phyloP scores from a whole-genome alignment of 1,140 invertebrate genomes.

The Hesperophylax magnus region DNA sequence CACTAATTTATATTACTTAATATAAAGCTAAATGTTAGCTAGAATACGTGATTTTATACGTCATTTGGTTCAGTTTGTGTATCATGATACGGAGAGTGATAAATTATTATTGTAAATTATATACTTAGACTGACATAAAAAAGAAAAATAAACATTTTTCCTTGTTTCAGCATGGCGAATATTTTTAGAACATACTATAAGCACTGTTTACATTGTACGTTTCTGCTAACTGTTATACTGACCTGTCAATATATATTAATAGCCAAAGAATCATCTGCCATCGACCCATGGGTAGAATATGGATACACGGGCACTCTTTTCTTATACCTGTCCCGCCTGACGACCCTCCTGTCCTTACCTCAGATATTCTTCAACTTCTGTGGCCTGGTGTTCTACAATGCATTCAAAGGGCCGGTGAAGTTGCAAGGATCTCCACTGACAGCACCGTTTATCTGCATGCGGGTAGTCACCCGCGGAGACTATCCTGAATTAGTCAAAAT shows the following conservation, averaged over 20 bases:
- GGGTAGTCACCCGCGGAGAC: conserved; percentile 95
- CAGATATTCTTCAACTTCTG: conserved; percentile 94
- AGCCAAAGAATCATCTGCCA: conserved; percentile 77
- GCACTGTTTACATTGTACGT: conserved; percentile 79
- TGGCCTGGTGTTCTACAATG: conserved; percentile 92
- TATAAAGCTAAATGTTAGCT: too few species aligned
- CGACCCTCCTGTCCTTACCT: conserved; percentile 91
- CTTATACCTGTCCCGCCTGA: conserved; percentile 84
- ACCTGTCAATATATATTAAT: conserved; percentile 84
- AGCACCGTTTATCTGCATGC: conserved; percentile 95
- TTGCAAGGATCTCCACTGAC: conserved; percentile 90
- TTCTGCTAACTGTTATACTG: conserved; percentile 82
- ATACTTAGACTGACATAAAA: not conserved
- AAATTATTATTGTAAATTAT: too few species aligned
- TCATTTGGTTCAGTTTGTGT: too few species aligned
- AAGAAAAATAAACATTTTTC: conserved; percentile 1
- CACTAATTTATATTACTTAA: too few species aligned
- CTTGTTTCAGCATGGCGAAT: conserved; percentile 61
- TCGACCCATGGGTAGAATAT: conserved; percentile 87
- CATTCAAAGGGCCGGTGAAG: conserved; percentile 92
- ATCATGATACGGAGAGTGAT: too few species aligned
- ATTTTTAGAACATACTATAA: conserved; percentile 66
- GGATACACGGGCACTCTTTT: conserved; percentile 79
- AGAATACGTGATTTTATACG: too few species aligned
- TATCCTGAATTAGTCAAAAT: conserved; percentile 91